Evolutionary conservation across 2,888 invertebrate genomes (phyloP), one percentile per base, ranked within the genome.

Genomic region (Trichopria drosophilae): DNA sequence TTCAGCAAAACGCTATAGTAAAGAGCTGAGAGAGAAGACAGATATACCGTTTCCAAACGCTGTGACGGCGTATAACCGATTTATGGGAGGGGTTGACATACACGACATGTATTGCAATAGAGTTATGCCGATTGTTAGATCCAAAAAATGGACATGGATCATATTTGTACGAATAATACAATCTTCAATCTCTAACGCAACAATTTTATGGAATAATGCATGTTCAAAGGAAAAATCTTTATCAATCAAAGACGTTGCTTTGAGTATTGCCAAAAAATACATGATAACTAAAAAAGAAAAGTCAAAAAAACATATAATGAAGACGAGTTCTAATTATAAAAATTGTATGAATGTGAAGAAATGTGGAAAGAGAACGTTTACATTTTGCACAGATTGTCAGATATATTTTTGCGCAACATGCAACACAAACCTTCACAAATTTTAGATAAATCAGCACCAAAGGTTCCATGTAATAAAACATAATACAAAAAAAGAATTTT

Each of bases 271-370:
- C 15, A 37, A 20, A 6, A 4, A n/a, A 13, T 37, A 37, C 24
- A 24, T 37, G 13, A 34, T 10, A 34, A 35, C 53, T 54, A 51
- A 57, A 49, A 48, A n/a, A n/a, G n/a, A n/a, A n/a, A n/a, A n/a
- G n/a, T n/a, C n/a, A n/a, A n/a, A n/a, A n/a, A n/a, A n/a, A n/a
- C n/a, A n/a, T n/a, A n/a, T n/a, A n/a, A n/a, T n/a, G n/a, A n/a
- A n/a, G n/a, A n/a, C n/a, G n/a, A n/a, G n/a, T n/a, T n/a, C n/a
- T n/a, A n/a, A n/a, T n/a, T n/a, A n/a, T n/a, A n/a, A n/a, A n/a
- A n/a, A n/a, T n/a, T n/a, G n/a, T n/a, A n/a, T n/a, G n/a, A n/a
- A n/a, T n/a, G n/a, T n/a, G n/a, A n/a, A n/a, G n/a, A n/a, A n/a
- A n/a, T n/a, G n/a, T n/a, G n/a, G n/a, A n/a, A n/a, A n/a, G n/a